These are phyloP conservation scores for Poecilus cupreus DNA, from an alignment of 2,888 invertebrate species.

Conservation along the genomic window DNA sequence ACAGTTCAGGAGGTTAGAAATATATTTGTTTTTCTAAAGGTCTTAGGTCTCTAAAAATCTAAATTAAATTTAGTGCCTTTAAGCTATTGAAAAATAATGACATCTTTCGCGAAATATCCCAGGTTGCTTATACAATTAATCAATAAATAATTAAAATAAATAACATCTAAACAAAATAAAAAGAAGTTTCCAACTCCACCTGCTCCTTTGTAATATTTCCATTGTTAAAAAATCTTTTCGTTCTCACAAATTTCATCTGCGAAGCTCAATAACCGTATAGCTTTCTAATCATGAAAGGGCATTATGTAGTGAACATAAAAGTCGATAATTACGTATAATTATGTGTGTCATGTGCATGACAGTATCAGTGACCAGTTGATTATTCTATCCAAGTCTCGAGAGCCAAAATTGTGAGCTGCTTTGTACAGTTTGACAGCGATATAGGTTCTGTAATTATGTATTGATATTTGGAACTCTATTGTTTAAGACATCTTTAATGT, in stretches of 20 bases:
- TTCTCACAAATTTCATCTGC: slow-evolving; percentile 18
- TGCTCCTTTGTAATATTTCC: too few species aligned
- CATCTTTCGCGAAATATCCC: too few species aligned
- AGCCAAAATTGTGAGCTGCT: slow-evolving; percentile 9
- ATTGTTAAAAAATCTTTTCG: background rate
- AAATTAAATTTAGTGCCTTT: too few species aligned
- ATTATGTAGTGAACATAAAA: slow-evolving; percentile 28
- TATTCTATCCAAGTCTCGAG: slow-evolving; percentile 6
- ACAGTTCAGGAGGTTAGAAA: too few species aligned
- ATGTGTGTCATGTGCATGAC: slow-evolving; percentile 29
- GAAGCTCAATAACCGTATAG: background rate
- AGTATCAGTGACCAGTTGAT: slow-evolving; percentile 44
- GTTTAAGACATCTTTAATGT: slow-evolving; percentile 19
- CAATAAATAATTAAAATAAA: too few species aligned
- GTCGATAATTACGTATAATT: slow-evolving; percentile 41
- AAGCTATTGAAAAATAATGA: too few species aligned
- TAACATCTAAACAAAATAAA: too few species aligned
- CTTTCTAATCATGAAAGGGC: slow-evolving; percentile 45
- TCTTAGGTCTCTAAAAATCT: too few species aligned
- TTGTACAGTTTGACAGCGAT: slow-evolving; percentile 33
- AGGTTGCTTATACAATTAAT: too few species aligned
- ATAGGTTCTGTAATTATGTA: slow-evolving; percentile 50
- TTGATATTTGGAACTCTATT: slow-evolving; percentile 35
- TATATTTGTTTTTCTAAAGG: too few species aligned
- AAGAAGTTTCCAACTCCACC: background rate